Base-by-base conservation (phyloP, 2,113 vertebrate species). In the Epinephelus cyanopodus region DNA sequence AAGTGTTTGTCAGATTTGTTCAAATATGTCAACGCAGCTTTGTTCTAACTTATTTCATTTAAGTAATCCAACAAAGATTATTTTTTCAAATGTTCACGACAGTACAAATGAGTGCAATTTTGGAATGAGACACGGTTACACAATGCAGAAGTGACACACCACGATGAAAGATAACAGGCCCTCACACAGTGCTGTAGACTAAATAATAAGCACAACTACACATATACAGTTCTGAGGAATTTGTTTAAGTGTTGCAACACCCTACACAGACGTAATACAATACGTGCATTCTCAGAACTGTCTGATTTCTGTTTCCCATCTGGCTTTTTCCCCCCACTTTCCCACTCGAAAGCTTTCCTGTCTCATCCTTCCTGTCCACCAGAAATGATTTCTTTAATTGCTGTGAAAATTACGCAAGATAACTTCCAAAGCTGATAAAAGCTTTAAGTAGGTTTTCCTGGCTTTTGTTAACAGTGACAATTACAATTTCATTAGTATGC, bases 391-490 rank as follows among this genome's bases (percentile, higher is more conserved):
- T 57, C 14, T 70, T 13, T n/a, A 82, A 73, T 53, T 37, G 37
- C 70, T 11, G 1, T n/a, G 50, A 71, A 67, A 60, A 79, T 78
- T 42, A 50, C n/a, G 15, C 50, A 7, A 56, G 23, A 84, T 79
- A 77, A 74, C 60, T 73, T 70, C 81, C 66, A 66, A n/a, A 67
- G 75, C 54, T 39, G 57, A 89, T 67, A 76, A 81, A 79, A 75
- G 71, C 78, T 70, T 63, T 10, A 48, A 79, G 81, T 57, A 29
- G 63, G 53, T 52, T 57, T 84, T 23, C 12, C 1, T 70, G 52
- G 75, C 50, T 53, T 83, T 84, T 89, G 84, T 90, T 88, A 83
- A 62, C 53, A 23, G 54, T 29, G 62, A 90, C 86, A 89, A 92
- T 88, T 79, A 83, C 61, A 50, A 4, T 70, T 56, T 47, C 67